Base-by-base conservation (phyloP, 2,888 invertebrate species). In the Apamea monoglypha region DNA sequence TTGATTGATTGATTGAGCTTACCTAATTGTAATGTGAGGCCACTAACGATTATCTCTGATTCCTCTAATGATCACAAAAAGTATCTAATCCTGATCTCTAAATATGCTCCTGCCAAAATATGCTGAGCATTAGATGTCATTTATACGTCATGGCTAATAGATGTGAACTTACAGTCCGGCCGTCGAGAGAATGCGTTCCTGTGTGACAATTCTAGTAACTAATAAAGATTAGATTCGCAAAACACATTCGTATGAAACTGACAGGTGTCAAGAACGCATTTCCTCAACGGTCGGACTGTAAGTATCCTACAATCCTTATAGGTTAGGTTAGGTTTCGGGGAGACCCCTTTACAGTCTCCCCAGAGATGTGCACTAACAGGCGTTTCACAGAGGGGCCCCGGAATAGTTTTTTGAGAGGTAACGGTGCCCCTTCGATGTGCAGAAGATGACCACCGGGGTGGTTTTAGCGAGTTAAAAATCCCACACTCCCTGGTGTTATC, bases 81-180 rank as follows among this genome's bases (percentile, higher is more conserved):
- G 3, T 21, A 21, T n/a, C n/a, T 56, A 18, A 53, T 18, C 25
- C 25, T 8, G 53, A 16, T 21, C n/a, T 10, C 2, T 29, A 40
- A 71, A 36, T n/a, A n/a, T 6, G 40, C 76, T 76, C 77, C 76
- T 78, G 29, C 7, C 21, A 29, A 36, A 67, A 59, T 75, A 59
- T 75, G 47, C 66, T n/a, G 75, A 77, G 66, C 75, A 75, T 16
- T 40, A 47, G 6, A 29, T 44, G n/a, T 18, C n/a, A 44, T 44
- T 36, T 68, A 47, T 29, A 21, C 29, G 14, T 7, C 6, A 64
- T n/a, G 12, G 29, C 21, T 68, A 68, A 68, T 29, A 68, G 18
- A 68, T 21, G 21, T 21, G 21, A 21, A 47, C 12, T 68, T 5
- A 29, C 56, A 56, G 56, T 25, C 25, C 8, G 53, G 7, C 21